phyloP scores from a whole-genome alignment of 2,797 vertebrate species.

The Urophycis tenuis region DNA sequence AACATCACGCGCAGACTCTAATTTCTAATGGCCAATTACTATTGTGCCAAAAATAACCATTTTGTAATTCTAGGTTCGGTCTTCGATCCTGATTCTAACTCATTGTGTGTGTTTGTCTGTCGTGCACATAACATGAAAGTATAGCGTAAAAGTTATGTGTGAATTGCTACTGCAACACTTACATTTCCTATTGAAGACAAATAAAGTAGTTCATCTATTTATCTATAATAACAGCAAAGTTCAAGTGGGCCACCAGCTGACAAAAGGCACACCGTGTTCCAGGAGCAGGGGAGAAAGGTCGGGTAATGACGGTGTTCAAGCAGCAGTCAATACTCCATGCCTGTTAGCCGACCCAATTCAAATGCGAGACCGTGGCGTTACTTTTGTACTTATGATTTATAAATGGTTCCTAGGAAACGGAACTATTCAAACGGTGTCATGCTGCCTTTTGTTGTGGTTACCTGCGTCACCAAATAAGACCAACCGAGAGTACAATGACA shows the following conservation, averaged over 20 bases:
- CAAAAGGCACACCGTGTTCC: background rate
- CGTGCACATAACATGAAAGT: no score
- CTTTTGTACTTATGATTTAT: background rate
- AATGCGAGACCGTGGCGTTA: background rate
- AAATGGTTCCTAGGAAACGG: background rate
- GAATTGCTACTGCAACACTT: no score
- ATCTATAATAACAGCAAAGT: background rate
- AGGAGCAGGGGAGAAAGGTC: background rate
- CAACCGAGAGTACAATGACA: background rate
- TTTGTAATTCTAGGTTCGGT: no score
- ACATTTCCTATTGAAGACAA: no score
- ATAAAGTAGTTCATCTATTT: no score
- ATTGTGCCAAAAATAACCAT: no score
- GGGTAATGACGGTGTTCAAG: background rate
- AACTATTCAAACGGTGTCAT: background rate
- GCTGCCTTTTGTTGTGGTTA: background rate
- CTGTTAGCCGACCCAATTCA: background rate
- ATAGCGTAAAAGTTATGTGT: no score
- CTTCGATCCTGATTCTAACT: no score
- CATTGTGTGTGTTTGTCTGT: no score
- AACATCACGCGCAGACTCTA: slow-evolving; percentile 36
- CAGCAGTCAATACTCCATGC: background rate
- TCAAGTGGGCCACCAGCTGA: background rate
- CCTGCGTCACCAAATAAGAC: background rate
- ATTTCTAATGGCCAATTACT: slow-evolving; percentile 34